Percentiles rank a stretch among this genome's conserved stretches.
Evolutionary conservation across 37 sponge, comb jelly and placozoan species (phyloP).

Genomic region (Crambe crambe): DNA sequence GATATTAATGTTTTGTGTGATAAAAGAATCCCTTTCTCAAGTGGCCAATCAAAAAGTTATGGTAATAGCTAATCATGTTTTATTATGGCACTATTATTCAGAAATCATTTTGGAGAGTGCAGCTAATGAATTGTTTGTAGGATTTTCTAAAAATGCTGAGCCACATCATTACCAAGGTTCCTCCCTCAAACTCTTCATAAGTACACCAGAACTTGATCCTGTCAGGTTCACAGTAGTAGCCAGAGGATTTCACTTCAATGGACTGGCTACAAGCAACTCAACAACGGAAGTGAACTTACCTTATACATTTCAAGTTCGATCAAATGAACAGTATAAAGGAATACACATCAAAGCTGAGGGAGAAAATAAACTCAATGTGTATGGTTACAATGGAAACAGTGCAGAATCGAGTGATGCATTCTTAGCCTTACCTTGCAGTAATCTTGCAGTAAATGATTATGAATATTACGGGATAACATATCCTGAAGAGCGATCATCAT

Average conservation of each 20-base stretch:
- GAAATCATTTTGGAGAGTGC: not conserved
- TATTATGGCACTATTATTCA: too few species aligned
- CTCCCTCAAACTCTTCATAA: conserved; percentile 2
- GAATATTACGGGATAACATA: conserved; percentile 38
- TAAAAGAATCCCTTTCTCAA: too few species aligned
- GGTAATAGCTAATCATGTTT: too few species aligned
- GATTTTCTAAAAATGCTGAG: conserved; percentile 8
- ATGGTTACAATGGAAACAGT: conserved; percentile 32
- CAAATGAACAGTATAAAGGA: conserved; percentile 38
- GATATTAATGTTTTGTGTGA: too few species aligned
- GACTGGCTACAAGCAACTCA: conserved; percentile 6
- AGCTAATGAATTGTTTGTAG: conserved; percentile 37
- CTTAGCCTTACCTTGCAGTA: conserved; percentile 42
- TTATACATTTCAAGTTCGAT: conserved; percentile 8
- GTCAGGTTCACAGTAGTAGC: conserved; percentile 13
- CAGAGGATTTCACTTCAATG: not conserved
- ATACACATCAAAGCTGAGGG: conserved; percentile 21
- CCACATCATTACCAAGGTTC: not conserved
- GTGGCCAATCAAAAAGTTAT: too few species aligned
- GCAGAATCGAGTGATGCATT: conserved; percentile 44
- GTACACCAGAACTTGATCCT: conserved; percentile 9
- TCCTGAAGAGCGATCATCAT: too few species aligned
- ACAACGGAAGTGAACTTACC: conserved; percentile 15
- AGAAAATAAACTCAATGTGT: conserved; percentile 34
- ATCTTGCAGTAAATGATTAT: conserved; percentile 14